phyloP scores from a whole-genome alignment of 2,888 invertebrate genomes.

The Oeneis ivallda region DNA sequence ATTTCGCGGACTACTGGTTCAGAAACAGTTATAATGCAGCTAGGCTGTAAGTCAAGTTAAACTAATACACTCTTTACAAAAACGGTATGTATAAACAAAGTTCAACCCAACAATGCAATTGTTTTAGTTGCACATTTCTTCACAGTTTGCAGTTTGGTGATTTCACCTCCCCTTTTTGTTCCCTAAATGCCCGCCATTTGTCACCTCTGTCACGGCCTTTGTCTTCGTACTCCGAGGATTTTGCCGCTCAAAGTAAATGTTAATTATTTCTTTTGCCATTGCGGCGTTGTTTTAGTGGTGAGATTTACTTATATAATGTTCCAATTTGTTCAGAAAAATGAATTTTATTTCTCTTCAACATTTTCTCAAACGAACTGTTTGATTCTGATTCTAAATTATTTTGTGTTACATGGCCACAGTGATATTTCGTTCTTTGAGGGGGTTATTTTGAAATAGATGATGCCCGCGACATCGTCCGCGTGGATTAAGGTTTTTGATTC shows the following conservation, averaged over 20 bases:
- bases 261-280: conserved; percentile 14
- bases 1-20: too few relatives aligned
- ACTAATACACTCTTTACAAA: too few relatives aligned
- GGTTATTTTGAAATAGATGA: too few relatives aligned
- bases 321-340: not conserved
- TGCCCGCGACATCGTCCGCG: too few relatives aligned
- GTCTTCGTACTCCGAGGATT: conserved; percentile 54
- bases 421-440: too few relatives aligned
- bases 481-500: too few relatives aligned
- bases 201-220: conserved; percentile 52
- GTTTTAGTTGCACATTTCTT: conserved; percentile 39
- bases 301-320: not conserved
- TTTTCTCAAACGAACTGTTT: not conserved
- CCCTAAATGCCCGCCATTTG: conserved; percentile 50
- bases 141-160: conserved; percentile 33
- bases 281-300: not conserved
- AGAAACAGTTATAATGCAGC: too few relatives aligned
- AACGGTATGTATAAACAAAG: not conserved
- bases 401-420: too few relatives aligned
- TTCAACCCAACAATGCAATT: conserved; percentile 49
- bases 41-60: too few relatives aligned
- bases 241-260: conserved; percentile 46
- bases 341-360: not conserved
- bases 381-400: too few relatives aligned
- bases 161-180: conserved; percentile 48